Base-by-base conservation (phyloP, 2,888 invertebrate genomes). In the Coelopa pilipes region DNA sequence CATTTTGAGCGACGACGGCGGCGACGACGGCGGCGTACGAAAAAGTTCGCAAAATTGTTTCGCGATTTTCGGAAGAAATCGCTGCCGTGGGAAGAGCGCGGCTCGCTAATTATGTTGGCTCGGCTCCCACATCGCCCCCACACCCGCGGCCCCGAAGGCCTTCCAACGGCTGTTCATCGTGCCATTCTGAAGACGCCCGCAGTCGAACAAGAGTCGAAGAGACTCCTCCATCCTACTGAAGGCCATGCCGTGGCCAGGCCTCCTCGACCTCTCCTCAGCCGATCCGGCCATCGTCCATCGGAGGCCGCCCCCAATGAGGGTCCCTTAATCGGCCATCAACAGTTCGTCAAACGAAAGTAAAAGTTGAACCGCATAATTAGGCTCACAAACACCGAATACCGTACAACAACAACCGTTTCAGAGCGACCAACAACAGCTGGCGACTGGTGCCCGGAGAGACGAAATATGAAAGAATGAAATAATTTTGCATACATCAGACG, bases 331-430 rank as follows among this genome's bases (percentile, higher is more conserved):
- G 53, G 50, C 57, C 67, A 72, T 66, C 47, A 73, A 68, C 68
- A 73, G 68, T 68, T 73, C 68, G 62, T 62, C 49, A 55, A 67
- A 69, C 47, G 70, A 70, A 70, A 65, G 63, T 63, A 70, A 73
- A 65, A 70, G 69, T 63, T 15, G 19, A 57, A 11, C 15, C 34
- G 62, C 13, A 13, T 21, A 60, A 34, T 34, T 34, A 34, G 34
- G 34, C 34, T 7, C 34, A 34, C 34, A 60, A 60, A 13, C 15
- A 60, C 59, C 21, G 21, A 60, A 60, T 13, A n/a, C 60, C 21
- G 3, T 60, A 21, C 3, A 34, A 24, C 60, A 34, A 60, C 34
- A 60, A 60, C 1, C n/a, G n/a, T n/a, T n/a, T n/a, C n/a, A n/a
- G n/a, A n/a, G n/a, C n/a, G n/a, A n/a, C n/a, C n/a, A n/a, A n/a